Base-by-base conservation (phyloP, 2,888 invertebrate genomes). In the Chalcosyrphus nemorum region DNA sequence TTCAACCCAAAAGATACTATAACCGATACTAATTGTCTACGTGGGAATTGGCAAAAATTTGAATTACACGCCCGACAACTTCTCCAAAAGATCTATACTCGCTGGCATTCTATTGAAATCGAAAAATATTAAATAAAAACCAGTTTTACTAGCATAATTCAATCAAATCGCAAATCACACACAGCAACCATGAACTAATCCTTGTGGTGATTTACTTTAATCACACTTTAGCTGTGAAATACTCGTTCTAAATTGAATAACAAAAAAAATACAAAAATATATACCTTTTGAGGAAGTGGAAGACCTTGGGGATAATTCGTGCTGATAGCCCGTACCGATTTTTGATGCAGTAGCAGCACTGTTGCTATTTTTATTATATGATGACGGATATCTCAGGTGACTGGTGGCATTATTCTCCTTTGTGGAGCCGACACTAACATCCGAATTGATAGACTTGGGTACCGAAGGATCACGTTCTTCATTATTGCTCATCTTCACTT, bases 221-320 rank as follows among this genome's bases (percentile, higher is more conserved):
- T 29, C 4, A 29, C 2, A 7, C n/a, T 29, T 5, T 7, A 29
- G 4, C n/a, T 4, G 41, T 72, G 50, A 72, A 59, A 57, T 61
- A 72, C 17, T 38, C 9, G 38, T 41, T 24, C 41, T 19, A 21
- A 47, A 56, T 45, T n/a, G n/a, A n/a, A n/a, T n/a, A n/a, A 19
- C 41, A 27, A 4, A 21, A 24, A n/a, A 13, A n/a, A n/a, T n/a
- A n/a, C n/a, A n/a, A n/a, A n/a, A n/a, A n/a, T n/a, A n/a, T n/a
- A 50, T 75, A 81, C 81, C 81, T 81, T 65, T 81, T 17, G 81
- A 76, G 15, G 81, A 81, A 38, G 70, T 76, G 4, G 81, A 81
- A 41, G 81, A 81, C 70, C 76, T 76, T 65, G 75, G 52, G 9
- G 70, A 57, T 32, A 76, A 65, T n/a, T 81, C 81, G 6, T 70